Evolutionary conservation across 2,113 vertebrate genomes (phyloP).

Genomic region (Spilogale gracilis): DNA sequence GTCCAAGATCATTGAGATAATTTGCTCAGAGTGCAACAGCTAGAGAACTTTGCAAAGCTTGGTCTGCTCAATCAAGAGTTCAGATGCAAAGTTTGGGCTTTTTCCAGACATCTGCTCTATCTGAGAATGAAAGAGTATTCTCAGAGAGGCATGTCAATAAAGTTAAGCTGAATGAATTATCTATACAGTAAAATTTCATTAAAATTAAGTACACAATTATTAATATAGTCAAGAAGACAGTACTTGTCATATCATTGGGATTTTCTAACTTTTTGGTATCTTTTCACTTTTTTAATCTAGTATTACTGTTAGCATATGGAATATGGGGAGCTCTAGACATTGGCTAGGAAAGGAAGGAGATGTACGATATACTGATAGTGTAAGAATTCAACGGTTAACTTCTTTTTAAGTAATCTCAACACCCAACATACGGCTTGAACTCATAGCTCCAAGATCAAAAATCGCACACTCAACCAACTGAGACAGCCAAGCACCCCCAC

Average conservation of each 20-base stretch:
- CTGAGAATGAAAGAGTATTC: background rate
- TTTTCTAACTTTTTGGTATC: background rate
- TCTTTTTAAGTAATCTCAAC: background rate
- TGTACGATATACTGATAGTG: too few relatives aligned
- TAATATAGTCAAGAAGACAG: background rate
- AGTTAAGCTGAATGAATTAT: background rate
- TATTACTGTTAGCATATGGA: background rate
- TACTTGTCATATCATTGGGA: background rate
- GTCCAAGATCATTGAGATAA: background rate
- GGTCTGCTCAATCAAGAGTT: background rate
- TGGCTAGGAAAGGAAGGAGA: background rate
- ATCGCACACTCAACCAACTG: background rate
- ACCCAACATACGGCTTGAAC: background rate
- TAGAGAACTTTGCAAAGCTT: background rate
- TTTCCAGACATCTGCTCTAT: background rate
- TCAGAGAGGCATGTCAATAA: background rate
- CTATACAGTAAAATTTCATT: background rate
- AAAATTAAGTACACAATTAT: background rate
- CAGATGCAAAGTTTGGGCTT: background rate
- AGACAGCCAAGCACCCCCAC: background rate
- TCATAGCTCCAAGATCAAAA: background rate
- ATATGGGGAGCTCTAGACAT: background rate
- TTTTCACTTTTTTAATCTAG: background rate
- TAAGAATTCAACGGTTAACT: slow-evolving; percentile 17
- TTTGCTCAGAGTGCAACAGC: background rate